Conservation (phyloP, 30 jellyfish, hydroid and myxozoan genomes). For the Nemopilema nomurai region DNA sequence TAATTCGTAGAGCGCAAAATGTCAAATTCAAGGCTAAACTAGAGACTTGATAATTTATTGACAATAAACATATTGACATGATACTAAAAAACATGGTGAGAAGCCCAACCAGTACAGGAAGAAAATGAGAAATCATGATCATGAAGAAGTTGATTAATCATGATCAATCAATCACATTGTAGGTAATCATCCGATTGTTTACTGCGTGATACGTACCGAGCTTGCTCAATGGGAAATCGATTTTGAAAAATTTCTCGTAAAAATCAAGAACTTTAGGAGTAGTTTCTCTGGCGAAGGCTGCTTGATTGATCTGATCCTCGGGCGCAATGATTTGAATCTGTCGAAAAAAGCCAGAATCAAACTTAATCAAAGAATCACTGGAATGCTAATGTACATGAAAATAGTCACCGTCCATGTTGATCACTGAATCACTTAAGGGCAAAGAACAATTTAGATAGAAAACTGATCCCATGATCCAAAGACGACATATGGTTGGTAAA, state of each 20-base stretch:
- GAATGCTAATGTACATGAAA: not conserved
- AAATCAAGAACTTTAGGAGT: conserved; percentile 92
- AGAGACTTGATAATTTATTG: too few relatives aligned
- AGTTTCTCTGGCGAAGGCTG: conserved; percentile 78
- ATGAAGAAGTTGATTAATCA: too few relatives aligned
- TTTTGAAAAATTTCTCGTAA: conserved; percentile 84
- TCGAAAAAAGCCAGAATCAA: not conserved
- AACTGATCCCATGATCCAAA: too few relatives aligned
- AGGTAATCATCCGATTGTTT: not conserved
- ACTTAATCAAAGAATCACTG: not conserved
- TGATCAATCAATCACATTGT: not conserved
- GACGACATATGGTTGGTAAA: too few relatives aligned
- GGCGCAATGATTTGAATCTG: conserved; percentile 97
- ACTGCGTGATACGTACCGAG: conserved; percentile 58
- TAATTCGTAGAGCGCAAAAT: too few relatives aligned
- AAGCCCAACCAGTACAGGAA: too few relatives aligned
- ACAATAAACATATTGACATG: too few relatives aligned
- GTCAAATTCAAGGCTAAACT: too few relatives aligned
- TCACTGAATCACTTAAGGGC: not conserved
- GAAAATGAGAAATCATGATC: too few relatives aligned
- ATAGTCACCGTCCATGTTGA: not conserved
- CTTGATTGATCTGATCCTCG: conserved; percentile 87
- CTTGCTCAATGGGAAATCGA: conserved; percentile 79
- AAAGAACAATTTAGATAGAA: not conserved
- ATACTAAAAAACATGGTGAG: too few relatives aligned